These are phyloP conservation scores for Labeo catla DNA, from an alignment of 2,113 vertebrate genomes.

Conservation along the genomic window DNA sequence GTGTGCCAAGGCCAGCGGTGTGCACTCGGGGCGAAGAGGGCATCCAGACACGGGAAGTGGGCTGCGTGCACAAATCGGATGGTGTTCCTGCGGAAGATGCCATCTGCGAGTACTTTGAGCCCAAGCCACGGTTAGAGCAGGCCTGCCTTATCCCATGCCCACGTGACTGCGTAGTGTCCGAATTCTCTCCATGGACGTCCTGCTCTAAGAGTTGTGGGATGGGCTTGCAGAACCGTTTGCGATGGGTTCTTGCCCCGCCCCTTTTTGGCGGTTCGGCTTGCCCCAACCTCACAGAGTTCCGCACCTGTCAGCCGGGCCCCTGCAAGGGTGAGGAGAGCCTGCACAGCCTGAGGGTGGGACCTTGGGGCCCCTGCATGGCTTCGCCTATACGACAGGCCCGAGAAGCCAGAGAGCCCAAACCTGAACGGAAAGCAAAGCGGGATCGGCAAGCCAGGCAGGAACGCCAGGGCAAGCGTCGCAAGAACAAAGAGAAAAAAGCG, in stretches of 20 bases:
- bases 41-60: conserved; percentile 89
- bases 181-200: conserved; percentile 87
- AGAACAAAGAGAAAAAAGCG: conserved; percentile 78
- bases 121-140: conserved; percentile 92
- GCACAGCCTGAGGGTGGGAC: conserved; percentile 87
- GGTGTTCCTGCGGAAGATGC: conserved; percentile 81
- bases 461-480: conserved; percentile 76
- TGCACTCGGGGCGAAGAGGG: conserved; percentile 91
- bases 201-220: conserved; percentile 91
- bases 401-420: conserved; percentile 53
- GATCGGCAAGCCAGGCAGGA: conserved; percentile 78
- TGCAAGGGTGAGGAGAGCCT: conserved; percentile 82
- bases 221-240: conserved; percentile 87
- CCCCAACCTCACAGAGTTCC: conserved; percentile 92
- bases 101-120: conserved; percentile 97
- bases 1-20: conserved; percentile 70
- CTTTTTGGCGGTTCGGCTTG: conserved; percentile 89
- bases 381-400: conserved; percentile 74
- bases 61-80: conserved; percentile 84
- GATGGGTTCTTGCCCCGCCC: conserved; percentile 84
- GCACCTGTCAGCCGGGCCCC: conserved; percentile 79
- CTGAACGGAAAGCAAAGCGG: conserved; percentile 50
- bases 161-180: conserved; percentile 88
- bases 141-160: conserved; percentile 94
- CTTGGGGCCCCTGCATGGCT: conserved; percentile 84